A percentile compares a stretch with the other conserved stretches of the same genome.
Evolutionary conservation across 2,888 invertebrate genomes (phyloP).

Genomic region (Cerastis rubricosa): DNA sequence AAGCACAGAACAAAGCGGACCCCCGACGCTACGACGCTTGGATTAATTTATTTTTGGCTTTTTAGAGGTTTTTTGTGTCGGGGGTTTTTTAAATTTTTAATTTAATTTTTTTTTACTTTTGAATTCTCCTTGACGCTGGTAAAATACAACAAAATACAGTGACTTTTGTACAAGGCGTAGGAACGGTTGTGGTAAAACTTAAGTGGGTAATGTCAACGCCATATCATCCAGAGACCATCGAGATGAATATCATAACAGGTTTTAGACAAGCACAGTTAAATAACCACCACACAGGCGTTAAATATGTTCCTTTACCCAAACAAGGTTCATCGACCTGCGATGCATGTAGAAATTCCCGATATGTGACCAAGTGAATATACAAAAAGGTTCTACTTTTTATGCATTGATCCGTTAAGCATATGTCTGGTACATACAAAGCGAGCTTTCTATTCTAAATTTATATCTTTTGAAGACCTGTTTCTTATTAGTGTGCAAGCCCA

Average conservation of each 20-base stretch:
- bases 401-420: slow-evolving; percentile 26
- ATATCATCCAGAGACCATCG: slow-evolving; percentile 37
- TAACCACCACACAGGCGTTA: slow-evolving; percentile 57
- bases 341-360: slow-evolving; percentile 43
- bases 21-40: no score
- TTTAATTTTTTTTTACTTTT: no score
- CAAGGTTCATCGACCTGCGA: slow-evolving; percentile 56
- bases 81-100: no score
- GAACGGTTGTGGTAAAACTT: slow-evolving; percentile 7
- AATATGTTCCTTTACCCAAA: slow-evolving; percentile 53
- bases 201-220: slow-evolving; percentile 23
- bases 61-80: no score
- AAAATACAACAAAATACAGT: background rate
- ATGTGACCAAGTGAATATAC: slow-evolving; percentile 33
- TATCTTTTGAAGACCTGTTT: slow-evolving; percentile 5
- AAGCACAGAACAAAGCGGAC: no score
- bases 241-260: slow-evolving; percentile 72
- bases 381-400: slow-evolving; percentile 44
- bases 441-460: slow-evolving; percentile 19
- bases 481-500: background rate
- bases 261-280: slow-evolving; percentile 65
- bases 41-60: no score
- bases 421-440: slow-evolving; percentile 24
- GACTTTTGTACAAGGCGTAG: background rate
- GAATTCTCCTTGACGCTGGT: background rate